phyloP scores from a whole-genome alignment of 2,888 invertebrate genomes.

The Apotomis betuletana region DNA sequence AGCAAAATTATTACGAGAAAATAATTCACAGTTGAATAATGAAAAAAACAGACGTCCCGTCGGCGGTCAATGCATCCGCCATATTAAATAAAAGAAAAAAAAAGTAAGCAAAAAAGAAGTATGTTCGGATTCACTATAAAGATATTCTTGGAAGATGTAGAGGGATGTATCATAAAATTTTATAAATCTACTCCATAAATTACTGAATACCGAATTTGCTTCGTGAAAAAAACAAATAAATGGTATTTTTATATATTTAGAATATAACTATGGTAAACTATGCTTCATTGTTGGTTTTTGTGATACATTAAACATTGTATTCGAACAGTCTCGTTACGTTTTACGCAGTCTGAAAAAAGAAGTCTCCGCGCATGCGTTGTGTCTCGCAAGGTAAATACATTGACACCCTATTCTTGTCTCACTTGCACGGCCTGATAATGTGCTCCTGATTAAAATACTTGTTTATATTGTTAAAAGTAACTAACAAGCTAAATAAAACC shows the following conservation, averaged over 20 bases:
- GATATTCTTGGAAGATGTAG: not conserved
- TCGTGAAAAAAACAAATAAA: not conserved
- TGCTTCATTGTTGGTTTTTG: not conserved
- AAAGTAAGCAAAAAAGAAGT: conserved; percentile 58
- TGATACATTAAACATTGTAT: conserved; percentile 13
- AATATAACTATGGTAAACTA: not conserved
- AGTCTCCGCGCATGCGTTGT: conserved; percentile 20
- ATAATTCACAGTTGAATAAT: conserved; percentile 59
- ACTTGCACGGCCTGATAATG: not conserved
- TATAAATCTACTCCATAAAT: not conserved
- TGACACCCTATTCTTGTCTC: not conserved
- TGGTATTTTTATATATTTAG: not conserved
- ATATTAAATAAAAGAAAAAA: conserved; percentile 78
- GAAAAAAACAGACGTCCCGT: conserved; percentile 74
- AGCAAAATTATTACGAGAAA: conserved; percentile 57
- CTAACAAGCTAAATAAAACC: too few species aligned
- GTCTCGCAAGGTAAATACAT: too few species aligned
- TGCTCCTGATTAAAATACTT: too few species aligned
- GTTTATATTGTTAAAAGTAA: too few species aligned
- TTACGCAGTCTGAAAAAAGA: conserved; percentile 18
- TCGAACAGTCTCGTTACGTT: conserved; percentile 11
- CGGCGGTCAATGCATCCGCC: conserved; percentile 82
- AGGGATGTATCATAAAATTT: not conserved
- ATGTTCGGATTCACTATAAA: conserved; percentile 34
- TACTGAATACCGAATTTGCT: not conserved